Conservation (phyloP, 2,113 vertebrate species). For the Fukomys damarensis region DNA sequence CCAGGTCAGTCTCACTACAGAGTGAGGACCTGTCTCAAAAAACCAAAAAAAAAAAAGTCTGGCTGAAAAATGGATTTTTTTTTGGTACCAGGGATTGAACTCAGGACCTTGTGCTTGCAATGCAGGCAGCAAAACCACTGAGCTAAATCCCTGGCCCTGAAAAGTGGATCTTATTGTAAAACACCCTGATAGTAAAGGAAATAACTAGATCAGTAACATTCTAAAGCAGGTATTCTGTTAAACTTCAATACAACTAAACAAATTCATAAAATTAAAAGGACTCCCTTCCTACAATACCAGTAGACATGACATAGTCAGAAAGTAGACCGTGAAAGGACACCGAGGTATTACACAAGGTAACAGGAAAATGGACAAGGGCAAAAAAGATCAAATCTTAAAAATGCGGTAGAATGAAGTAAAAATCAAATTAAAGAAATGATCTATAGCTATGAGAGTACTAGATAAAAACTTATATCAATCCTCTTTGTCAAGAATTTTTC, state of each 20-base stretch:
- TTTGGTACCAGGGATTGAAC: too few species aligned
- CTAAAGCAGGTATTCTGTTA: neutral
- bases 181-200: neutral
- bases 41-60: too few species aligned
- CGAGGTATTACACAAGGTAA: neutral
- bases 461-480: neutral
- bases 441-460: neutral
- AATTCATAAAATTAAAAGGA: neutral
- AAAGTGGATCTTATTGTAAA: neutral
- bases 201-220: neutral
- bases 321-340: neutral
- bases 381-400: neutral
- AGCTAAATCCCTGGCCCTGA: too few species aligned
- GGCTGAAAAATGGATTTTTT: too few species aligned
- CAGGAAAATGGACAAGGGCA: neutral
- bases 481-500: neutral
- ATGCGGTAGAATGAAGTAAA: neutral
- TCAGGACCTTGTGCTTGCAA: too few species aligned
- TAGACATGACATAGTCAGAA: neutral
- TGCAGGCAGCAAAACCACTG: too few species aligned
- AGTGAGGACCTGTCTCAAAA: too few species aligned
- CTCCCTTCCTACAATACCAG: neutral
- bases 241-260: neutral
- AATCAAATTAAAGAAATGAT: neutral
- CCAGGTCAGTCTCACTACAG: too few species aligned